Percentiles rank a stretch among this genome's conserved stretches.
These are phyloP conservation scores for Vombatus ursinus DNA, from an alignment of 2,113 vertebrate genomes.

Conservation along the genomic window DNA sequence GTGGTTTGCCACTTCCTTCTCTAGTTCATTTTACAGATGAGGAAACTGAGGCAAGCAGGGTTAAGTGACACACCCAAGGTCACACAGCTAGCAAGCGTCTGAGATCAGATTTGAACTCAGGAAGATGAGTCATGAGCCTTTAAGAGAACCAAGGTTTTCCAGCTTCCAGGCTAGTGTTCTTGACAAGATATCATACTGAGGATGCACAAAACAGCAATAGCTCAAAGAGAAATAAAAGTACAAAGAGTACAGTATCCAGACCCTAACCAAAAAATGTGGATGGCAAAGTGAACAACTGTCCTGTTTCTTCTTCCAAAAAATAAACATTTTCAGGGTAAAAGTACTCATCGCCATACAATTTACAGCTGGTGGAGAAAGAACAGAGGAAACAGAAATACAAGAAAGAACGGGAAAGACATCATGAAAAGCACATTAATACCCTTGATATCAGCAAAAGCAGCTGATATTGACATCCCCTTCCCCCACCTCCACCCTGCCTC, in stretches of 20 bases:
- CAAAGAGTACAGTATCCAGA: neutral
- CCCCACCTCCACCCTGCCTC: neutral
- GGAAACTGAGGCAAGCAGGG: neutral
- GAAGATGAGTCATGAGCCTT: neutral
- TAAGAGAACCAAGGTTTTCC: neutral
- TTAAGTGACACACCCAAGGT: neutral
- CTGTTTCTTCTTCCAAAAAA: neutral
- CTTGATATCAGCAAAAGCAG: neutral
- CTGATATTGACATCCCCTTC: neutral
- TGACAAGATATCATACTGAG: neutral
- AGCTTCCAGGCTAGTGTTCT: neutral
- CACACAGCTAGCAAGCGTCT: neutral
- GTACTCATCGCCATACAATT: neutral
- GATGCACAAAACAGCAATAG: neutral
- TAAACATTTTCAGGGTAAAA: neutral
- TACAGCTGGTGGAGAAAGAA: conserved; percentile 8
- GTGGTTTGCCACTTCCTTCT: neutral
- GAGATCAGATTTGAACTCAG: neutral
- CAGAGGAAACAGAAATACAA: neutral
- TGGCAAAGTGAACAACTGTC: neutral
- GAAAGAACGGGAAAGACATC: neutral
- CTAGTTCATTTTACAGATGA: neutral
- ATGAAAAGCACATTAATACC: neutral
- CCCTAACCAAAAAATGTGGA: neutral
- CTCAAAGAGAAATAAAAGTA: neutral